Conservation (phyloP, 2,888 invertebrate genomes). For the Xestobium rufovillosum region DNA sequence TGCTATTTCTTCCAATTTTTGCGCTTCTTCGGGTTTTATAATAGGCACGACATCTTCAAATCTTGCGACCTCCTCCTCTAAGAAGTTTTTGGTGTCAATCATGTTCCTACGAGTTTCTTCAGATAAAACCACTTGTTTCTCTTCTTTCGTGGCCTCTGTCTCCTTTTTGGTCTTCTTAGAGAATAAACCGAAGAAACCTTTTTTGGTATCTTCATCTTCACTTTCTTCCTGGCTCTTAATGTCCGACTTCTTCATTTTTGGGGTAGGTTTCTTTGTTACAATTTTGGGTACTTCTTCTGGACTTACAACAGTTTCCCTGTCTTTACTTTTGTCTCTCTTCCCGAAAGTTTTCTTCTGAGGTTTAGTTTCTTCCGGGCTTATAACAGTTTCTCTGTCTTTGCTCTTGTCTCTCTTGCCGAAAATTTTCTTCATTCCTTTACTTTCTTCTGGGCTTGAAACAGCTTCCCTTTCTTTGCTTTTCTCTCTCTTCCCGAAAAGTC, state of each 20-base stretch:
- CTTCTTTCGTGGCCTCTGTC: conserved; percentile 15
- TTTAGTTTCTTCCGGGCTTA: background rate
- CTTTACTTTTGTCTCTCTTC: too few species aligned
- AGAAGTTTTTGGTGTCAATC: conserved; percentile 14
- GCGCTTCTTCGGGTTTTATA: conserved; percentile 4
- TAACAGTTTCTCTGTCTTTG: too few species aligned
- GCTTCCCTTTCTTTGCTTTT: too few species aligned
- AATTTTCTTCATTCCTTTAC: too few species aligned
- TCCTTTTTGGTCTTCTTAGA: conserved; percentile 30
- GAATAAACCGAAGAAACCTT: conserved; percentile 29
- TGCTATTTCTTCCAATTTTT: conserved; percentile 1
- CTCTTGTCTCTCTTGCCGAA: too few species aligned
- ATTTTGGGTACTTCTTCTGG: too few species aligned
- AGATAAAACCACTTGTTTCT: conserved; percentile 1
- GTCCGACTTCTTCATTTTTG: background rate
- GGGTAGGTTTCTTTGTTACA: background rate
- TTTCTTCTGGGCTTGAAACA: too few species aligned
- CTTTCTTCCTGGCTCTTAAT: conserved; percentile 12
- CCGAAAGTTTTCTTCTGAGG: background rate
- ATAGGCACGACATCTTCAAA: conserved; percentile 15
- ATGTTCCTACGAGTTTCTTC: conserved; percentile 10
- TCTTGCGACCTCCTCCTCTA: conserved; percentile 14
- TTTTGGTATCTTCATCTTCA: background rate
- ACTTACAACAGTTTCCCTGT: background rate
- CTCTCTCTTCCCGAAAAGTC: too few species aligned